A percentile compares a stretch with the other conserved stretches of the same genome.
Conservation (phyloP, 2,797 vertebrate genomes). For the Melopsittacus undulatus region DNA sequence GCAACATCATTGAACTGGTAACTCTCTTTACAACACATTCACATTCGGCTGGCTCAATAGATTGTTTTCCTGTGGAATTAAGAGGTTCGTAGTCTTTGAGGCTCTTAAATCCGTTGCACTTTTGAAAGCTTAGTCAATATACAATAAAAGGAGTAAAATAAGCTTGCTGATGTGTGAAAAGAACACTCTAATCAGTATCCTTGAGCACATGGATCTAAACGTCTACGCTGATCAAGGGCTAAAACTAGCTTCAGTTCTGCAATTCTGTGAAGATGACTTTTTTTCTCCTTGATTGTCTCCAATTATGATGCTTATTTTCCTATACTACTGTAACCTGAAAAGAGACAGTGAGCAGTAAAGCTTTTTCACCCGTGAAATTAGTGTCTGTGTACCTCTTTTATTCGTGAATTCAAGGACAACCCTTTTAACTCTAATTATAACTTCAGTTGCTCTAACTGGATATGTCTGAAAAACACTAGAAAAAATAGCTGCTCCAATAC, state of each 20-base stretch:
- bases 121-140: not conserved
- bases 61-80: not conserved
- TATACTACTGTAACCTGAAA: conserved; percentile 40
- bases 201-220: not conserved
- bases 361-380: conserved; percentile 65
- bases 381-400: conserved; percentile 35
- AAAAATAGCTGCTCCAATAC: not conserved
- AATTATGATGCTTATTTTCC: conserved; percentile 57
- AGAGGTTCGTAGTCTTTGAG: not conserved
- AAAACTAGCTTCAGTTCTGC: not conserved
- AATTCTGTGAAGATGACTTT: not conserved
- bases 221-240: not conserved
- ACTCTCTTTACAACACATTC: not conserved
- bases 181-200: not conserved
- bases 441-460: not conserved
- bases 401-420: conserved; percentile 51
- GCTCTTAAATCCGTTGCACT: not conserved
- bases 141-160: not conserved
- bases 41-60: not conserved
- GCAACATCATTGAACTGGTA: not conserved
- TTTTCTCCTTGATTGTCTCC: conserved; percentile 65
- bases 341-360: conserved; percentile 59
- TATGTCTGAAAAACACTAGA: not conserved
- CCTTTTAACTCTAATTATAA: conserved; percentile 37
- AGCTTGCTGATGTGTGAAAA: not conserved